Conservation (phyloP, 2,113 vertebrate genomes). For the Callipepla squamata region DNA sequence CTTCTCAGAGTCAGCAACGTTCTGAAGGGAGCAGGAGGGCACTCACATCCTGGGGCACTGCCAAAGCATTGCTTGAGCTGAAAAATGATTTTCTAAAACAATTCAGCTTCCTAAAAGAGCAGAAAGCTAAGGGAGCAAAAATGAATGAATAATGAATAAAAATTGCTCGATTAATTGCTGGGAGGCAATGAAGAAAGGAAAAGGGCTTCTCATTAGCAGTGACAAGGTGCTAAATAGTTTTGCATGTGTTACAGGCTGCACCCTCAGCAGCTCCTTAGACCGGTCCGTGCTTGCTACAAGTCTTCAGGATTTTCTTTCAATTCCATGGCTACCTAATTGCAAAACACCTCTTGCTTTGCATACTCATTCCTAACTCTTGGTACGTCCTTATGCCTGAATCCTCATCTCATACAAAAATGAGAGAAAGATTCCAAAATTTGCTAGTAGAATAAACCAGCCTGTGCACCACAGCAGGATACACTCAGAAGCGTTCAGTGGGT, state of each 20-base stretch:
- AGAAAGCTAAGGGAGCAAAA: neutral
- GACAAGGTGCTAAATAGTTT: neutral
- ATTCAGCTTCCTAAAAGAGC: neutral
- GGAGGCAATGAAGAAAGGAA: neutral
- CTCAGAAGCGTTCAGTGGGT: neutral
- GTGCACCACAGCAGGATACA: neutral
- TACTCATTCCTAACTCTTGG: neutral
- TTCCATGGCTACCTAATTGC: neutral
- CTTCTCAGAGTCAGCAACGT: neutral
- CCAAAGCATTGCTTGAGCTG: neutral
- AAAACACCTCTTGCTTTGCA: neutral
- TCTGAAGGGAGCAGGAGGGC: neutral
- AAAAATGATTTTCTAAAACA: neutral
- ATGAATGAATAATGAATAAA: accelerated
- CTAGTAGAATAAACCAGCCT: neutral
- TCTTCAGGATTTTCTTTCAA: neutral
- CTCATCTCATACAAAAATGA: neutral
- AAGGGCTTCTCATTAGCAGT: neutral
- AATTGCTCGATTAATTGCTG: neutral
- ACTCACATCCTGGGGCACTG: neutral
- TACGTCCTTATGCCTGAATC: neutral
- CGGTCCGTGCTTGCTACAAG: neutral
- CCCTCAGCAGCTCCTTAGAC: neutral
- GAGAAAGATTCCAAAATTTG: neutral
- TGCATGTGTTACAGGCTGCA: neutral